Evolutionary conservation across 1,140 invertebrate genomes (phyloP).

Genomic region (Brevipalpus yothersi): DNA sequence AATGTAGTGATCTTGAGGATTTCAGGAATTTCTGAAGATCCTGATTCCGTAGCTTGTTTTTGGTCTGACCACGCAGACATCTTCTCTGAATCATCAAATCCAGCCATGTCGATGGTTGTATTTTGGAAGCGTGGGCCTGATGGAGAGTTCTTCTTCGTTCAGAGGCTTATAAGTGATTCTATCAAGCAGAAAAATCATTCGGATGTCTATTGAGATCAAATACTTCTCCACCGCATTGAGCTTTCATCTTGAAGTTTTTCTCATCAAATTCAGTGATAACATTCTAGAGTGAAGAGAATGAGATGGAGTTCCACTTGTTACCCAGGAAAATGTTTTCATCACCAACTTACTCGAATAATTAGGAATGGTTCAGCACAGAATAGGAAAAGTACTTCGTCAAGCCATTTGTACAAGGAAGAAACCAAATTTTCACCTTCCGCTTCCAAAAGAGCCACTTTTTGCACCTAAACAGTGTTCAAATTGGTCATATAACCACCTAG

Average conservation of each 20-base stretch:
- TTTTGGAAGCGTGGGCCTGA: too few species aligned
- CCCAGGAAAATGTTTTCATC: slow-evolving; percentile 5
- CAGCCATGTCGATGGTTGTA: too few species aligned
- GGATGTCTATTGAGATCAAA: slow-evolving; percentile 80
- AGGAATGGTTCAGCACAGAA: slow-evolving; percentile 73
- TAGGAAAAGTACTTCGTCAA: slow-evolving; percentile 79
- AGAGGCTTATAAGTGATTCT: too few species aligned
- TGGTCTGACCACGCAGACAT: too few species aligned
- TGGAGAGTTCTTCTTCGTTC: too few species aligned
- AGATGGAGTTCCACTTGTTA: slow-evolving; percentile 24
- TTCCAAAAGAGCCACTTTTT: neutral
- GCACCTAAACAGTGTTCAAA: slow-evolving; percentile 27
- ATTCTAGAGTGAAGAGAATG: slow-evolving; percentile 31
- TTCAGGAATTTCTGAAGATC: too few species aligned
- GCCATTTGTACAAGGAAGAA: slow-evolving; percentile 44
- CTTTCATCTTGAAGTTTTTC: slow-evolving; percentile 56
- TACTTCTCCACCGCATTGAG: slow-evolving; percentile 69
- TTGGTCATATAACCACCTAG: slow-evolving; percentile 99
- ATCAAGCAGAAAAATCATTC: too few species aligned
- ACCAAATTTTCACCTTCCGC: neutral
- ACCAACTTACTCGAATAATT: slow-evolving; percentile 32
- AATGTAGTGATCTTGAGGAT: too few species aligned
- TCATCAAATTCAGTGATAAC: slow-evolving; percentile 65
- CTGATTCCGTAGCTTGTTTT: too few species aligned
- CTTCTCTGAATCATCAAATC: too few species aligned